These are phyloP conservation scores for Iguana delicatissima DNA, from an alignment of 2,797 vertebrate genomes.

Conservation along the genomic window DNA sequence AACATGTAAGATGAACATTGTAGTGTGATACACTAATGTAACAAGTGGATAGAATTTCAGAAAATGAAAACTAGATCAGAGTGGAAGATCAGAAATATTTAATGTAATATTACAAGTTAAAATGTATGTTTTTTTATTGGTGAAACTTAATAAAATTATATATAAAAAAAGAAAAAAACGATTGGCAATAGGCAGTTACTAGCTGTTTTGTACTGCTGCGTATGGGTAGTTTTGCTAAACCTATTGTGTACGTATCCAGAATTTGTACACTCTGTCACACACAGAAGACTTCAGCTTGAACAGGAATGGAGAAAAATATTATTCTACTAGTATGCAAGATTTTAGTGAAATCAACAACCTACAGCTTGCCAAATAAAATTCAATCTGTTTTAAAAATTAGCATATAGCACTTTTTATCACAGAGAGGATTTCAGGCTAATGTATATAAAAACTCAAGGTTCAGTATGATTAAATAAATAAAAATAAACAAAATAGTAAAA, in stretches of 20 bases:
- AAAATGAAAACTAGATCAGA: no score
- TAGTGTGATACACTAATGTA: no score
- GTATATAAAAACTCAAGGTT: no score
- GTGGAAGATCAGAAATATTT: no score
- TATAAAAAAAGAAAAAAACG: neutral
- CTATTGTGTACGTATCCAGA: neutral
- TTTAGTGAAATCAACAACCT: neutral
- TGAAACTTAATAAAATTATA: no score
- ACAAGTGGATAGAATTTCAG: no score
- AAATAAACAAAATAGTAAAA: no score
- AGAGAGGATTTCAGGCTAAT: neutral
- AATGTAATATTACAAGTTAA: no score
- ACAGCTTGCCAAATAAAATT: neutral
- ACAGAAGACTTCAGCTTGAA: neutral
- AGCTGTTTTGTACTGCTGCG: neutral
- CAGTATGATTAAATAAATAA: no score
- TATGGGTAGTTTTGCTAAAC: neutral
- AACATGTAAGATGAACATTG: no score
- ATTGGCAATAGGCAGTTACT: neutral
- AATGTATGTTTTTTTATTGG: no score
- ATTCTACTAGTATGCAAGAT: neutral
- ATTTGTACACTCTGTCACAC: neutral
- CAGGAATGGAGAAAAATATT: neutral
- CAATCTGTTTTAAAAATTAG: neutral
- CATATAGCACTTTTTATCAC: neutral